phyloP scores from a whole-genome alignment of 2,888 invertebrate species.

The Acrobasis suavella region DNA sequence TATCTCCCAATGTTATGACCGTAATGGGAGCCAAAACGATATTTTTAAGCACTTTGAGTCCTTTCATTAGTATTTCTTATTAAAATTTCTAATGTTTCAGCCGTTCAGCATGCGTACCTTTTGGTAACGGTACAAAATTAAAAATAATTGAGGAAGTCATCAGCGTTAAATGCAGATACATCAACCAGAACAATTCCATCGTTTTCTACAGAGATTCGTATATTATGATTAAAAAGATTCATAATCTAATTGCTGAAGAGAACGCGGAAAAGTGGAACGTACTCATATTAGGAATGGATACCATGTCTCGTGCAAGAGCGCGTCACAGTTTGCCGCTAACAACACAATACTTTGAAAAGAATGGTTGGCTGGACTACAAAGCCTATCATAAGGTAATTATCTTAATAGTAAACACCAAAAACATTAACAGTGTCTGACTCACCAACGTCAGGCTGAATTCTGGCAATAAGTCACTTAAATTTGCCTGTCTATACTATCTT shows the following conservation, averaged over 20 bases:
- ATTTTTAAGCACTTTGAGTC: too few species aligned
- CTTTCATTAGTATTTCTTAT: background rate
- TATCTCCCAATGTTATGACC: too few species aligned
- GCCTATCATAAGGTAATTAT: slow-evolving; percentile 84
- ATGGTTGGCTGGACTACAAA: slow-evolving; percentile 86
- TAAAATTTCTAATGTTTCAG: slow-evolving; percentile 33
- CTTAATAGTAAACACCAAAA: too few species aligned
- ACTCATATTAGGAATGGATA: slow-evolving; percentile 91
- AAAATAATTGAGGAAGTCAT: slow-evolving; percentile 48
- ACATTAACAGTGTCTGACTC: background rate
- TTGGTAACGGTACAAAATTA: slow-evolving; percentile 42
- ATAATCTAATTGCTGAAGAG: background rate
- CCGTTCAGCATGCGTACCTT: slow-evolving; percentile 44
- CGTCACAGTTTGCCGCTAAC: slow-evolving; percentile 89
- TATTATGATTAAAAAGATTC: slow-evolving; percentile 45
- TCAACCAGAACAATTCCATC: slow-evolving; percentile 22
- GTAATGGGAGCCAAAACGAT: too few species aligned
- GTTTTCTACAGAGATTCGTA: slow-evolving; percentile 53
- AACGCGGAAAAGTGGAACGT: slow-evolving; percentile 68
- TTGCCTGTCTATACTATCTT: too few species aligned
- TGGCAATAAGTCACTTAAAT: too few species aligned
- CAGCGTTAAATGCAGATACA: slow-evolving; percentile 44
- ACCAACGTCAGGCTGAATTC: too few species aligned
- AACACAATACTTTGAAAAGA: slow-evolving; percentile 83
- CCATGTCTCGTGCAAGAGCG: slow-evolving; percentile 90